Base-by-base conservation (phyloP, 2,113 vertebrate genomes). In the Sinocyclocheilus rhinocerous region DNA sequence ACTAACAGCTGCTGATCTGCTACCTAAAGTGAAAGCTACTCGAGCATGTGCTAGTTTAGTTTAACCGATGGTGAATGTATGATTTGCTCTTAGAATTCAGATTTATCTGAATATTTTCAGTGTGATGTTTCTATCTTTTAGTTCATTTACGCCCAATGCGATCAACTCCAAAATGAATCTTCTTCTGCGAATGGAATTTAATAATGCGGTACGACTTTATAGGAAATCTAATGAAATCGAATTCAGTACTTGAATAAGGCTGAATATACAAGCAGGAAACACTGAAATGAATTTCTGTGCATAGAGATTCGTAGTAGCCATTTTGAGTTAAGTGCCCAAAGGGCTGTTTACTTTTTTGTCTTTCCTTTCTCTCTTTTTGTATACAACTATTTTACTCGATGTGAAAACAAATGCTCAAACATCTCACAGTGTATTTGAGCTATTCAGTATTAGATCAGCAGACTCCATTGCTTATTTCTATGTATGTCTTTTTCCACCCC, bases 51-150 rank as follows among this genome's bases (percentile, higher is more conserved):
- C 92, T 89, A 91, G 83, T 88, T 94, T 13, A 87, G 92, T 93
- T 92, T 90, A 95, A 95, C 94, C 94, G 94, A 95, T 95, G 93
- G 92, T 94, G 95, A 95, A 95, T 95, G 95, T 95, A 95, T 94
- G 93, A 92, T 94, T 94, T 94, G 92, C 92, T 94, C 92, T 93
- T 93, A 93, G 93, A 92, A 90, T 91, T 92, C 82, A 81, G 76
- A 84, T 69, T 82, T 73, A 48, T 88, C 76, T 45, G 10, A 81
- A 65, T 80, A 70, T 76, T 85, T 82, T 59, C 70, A 79, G 79
- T 79, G 84, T 87, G 86, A 76, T 82, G 77, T 76, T 81, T 83
- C 33, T 78, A 20, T 70, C 48, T 15, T 84, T 57, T 67, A 78
- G 67, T 45, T 72, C 15, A 20, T 42, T 24, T 78, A 84, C 55